Evolutionary conservation across 1,140 invertebrate genomes (phyloP).

Genomic region (Drosophila sechellia): DNA sequence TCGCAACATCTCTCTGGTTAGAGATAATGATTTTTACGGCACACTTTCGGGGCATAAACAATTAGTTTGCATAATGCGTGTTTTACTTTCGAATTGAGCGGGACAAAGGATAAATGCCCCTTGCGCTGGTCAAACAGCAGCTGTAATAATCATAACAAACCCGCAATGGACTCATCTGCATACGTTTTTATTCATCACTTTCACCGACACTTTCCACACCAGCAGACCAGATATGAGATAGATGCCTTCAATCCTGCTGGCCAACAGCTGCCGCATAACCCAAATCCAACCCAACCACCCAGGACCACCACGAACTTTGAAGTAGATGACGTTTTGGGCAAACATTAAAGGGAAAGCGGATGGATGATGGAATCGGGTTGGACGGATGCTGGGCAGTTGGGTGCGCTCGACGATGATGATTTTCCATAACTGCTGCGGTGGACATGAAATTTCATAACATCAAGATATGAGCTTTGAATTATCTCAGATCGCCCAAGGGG

Average conservation of each 20-base stretch:
- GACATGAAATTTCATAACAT: constrained; percentile 68
- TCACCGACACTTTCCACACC: constrained; percentile 39
- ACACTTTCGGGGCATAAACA: constrained; percentile 42
- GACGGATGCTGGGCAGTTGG: constrained; percentile 54
- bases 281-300: constrained; percentile 24
- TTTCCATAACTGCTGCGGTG: constrained; percentile 51
- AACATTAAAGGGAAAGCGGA: constrained; percentile 53
- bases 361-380: constrained; percentile 15
- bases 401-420: constrained; percentile 36
- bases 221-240: constrained; percentile 36
- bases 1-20: not conserved
- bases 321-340: constrained; percentile 73
- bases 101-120: constrained; percentile 21
- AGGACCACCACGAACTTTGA: constrained; percentile 54
- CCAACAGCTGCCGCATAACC: constrained; percentile 47
- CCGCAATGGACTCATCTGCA: constrained; percentile 50
- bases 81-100: constrained; percentile 66
- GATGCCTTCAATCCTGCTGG: constrained; percentile 59
- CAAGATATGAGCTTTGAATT: constrained; percentile 82
- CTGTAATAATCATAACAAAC: constrained; percentile 78
- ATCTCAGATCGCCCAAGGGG: constrained; percentile 42
- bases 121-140: constrained; percentile 47
- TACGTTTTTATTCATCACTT: constrained; percentile 65
- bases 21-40: constrained; percentile 15
- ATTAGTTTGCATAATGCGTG: constrained; percentile 73